Evolutionary conservation across 2,888 invertebrate species (phyloP).

Genomic region (Nemapogon koenigi): DNA sequence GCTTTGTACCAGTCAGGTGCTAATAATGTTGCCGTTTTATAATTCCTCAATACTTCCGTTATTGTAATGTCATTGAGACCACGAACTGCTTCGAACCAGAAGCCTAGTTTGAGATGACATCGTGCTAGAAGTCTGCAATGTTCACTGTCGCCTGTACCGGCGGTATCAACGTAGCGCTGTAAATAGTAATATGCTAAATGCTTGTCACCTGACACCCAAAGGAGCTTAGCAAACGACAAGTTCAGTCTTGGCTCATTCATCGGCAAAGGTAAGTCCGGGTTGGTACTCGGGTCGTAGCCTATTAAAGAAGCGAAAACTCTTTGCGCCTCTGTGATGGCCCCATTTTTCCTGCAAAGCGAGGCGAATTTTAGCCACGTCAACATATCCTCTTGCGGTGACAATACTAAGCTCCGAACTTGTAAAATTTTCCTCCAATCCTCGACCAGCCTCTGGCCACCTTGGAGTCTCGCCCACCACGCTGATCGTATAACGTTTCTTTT

Average conservation of each 20-base stretch:
- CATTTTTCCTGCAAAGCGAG: conserved; percentile 94
- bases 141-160: conserved; percentile 58
- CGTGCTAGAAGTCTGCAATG: conserved; percentile 71
- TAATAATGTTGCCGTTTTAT: conserved; percentile 82
- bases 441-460: conserved; percentile 92
- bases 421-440: conserved; percentile 99
- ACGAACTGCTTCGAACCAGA: conserved; percentile 90
- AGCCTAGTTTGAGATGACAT: conserved; percentile 92
- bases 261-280: conserved; percentile 73
- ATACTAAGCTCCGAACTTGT: conserved; percentile 93
- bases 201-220: conserved; percentile 86
- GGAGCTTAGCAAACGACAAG: conserved; percentile 94
- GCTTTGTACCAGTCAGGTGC: conserved; percentile 95
- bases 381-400: conserved; percentile 93
- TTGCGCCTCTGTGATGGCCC: conserved; percentile 86
- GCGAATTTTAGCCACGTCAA: conserved; percentile 97
- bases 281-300: conserved; percentile 80
- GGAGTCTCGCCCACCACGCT: conserved; percentile 96
- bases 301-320: conserved; percentile 91
- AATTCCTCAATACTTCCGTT: conserved; percentile 76
- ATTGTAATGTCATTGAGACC: conserved; percentile 83
- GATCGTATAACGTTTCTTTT: conserved; percentile 78
- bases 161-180: conserved; percentile 73
- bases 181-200: conserved; percentile 79
- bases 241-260: conserved; percentile 84